phyloP scores from a whole-genome alignment of 2,113 vertebrate species.

The Zosterops lateralis region DNA sequence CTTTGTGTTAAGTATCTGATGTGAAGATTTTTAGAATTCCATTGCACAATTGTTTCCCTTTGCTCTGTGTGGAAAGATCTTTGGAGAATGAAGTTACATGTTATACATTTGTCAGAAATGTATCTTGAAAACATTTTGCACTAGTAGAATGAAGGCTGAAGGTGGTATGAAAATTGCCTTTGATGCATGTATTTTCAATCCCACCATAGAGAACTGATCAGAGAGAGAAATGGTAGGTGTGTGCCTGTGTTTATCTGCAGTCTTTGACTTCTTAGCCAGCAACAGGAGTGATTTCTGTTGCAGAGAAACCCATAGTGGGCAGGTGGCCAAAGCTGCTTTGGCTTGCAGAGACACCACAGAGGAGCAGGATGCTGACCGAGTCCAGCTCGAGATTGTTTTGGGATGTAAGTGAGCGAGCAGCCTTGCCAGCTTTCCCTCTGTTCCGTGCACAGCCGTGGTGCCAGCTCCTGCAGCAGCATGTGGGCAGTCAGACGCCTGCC shows the following conservation, averaged over 20 bases:
- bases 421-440: neutral
- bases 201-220: neutral
- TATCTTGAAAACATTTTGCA: neutral
- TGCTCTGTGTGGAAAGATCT: neutral
- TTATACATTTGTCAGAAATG: neutral
- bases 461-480: neutral
- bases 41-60: neutral
- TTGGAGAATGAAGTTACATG: neutral
- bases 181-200: neutral
- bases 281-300: neutral
- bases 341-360: neutral
- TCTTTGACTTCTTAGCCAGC: fast-evolving
- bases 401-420: neutral
- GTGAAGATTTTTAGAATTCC: neutral
- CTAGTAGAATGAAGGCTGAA: neutral
- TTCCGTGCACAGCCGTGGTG: fast-evolving
- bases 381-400: neutral
- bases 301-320: neutral
- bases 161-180: neutral
- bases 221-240: neutral
- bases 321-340: neutral
- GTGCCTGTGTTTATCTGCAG: neutral
- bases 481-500: fast-evolving
- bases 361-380: neutral
- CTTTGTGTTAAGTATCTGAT: neutral